Percentiles rank a stretch among this genome's conserved stretches.
Conservation (phyloP, 2,797 vertebrate genomes). For the Prunella strophiata region DNA sequence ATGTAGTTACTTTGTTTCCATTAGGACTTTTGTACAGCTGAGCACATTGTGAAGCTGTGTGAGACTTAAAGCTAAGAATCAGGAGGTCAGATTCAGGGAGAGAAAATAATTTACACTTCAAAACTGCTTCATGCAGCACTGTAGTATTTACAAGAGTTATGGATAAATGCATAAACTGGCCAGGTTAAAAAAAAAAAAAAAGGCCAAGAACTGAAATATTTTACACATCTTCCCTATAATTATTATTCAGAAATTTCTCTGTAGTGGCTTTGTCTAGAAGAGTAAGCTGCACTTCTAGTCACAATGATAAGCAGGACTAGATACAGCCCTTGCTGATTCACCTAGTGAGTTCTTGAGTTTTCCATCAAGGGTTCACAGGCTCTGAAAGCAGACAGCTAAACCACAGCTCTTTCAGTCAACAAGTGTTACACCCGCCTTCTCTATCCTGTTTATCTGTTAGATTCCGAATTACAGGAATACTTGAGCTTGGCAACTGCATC, state of each 20-base stretch:
- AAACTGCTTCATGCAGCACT: rapidly evolving
- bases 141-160: neutral
- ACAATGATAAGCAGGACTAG: neutral
- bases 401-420: neutral
- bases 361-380: neutral
- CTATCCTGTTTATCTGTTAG: neutral
- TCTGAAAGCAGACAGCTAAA: neutral
- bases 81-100: neutral
- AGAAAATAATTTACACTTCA: neutral
- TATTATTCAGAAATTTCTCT: neutral
- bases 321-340: neutral
- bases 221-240: neutral
- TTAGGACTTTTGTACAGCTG: neutral
- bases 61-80: neutral
- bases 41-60: neutral
- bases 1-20: neutral
- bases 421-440: neutral
- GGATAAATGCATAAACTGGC: neutral
- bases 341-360: neutral
- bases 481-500: neutral
- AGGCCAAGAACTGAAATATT: neutral
- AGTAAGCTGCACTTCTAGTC: neutral
- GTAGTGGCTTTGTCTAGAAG: neutral
- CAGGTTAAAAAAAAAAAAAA: neutral
- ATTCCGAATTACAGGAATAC: neutral